Percentiles rank a stretch among this genome's conserved stretches.
These are phyloP conservation scores for Erannis defoliaria DNA, from an alignment of 2,888 invertebrate species.

Conservation along the genomic window DNA sequence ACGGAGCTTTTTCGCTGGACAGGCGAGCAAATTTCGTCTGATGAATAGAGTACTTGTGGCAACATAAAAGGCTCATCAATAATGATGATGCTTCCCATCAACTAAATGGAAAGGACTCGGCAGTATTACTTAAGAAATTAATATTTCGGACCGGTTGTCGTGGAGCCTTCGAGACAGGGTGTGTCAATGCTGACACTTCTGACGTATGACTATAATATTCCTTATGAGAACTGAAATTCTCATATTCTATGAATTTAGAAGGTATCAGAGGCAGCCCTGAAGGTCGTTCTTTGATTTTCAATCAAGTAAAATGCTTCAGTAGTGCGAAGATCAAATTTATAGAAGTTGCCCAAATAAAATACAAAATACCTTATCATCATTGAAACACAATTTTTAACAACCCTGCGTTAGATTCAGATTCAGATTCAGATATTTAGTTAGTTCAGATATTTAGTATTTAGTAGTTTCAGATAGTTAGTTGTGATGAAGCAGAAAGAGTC, in stretches of 20 bases:
- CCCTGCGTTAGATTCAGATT: too few relatives aligned
- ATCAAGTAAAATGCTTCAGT: too few relatives aligned
- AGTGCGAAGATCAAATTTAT: too few relatives aligned
- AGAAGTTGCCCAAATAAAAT: too few relatives aligned
- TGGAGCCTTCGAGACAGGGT: slow-evolving; percentile 42
- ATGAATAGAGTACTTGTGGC: slow-evolving; percentile 55
- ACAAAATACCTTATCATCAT: too few relatives aligned
- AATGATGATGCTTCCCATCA: slow-evolving; percentile 67
- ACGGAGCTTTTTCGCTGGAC: slow-evolving; percentile 50
- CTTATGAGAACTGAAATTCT: slow-evolving; percentile 18
- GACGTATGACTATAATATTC: slow-evolving; percentile 46
- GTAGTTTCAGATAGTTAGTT: too few relatives aligned
- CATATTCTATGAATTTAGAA: background rate
- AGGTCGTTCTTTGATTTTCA: background rate
- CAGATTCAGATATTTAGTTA: too few relatives aligned
- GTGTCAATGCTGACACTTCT: slow-evolving; percentile 49
- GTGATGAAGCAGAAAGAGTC: too few relatives aligned
- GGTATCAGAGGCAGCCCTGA: background rate
- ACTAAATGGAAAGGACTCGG: slow-evolving; percentile 66
- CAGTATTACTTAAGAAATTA: slow-evolving; percentile 73
- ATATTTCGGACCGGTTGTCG: slow-evolving; percentile 62
- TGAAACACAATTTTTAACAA: too few relatives aligned
- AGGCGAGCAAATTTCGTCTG: slow-evolving; percentile 55
- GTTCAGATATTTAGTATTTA: too few relatives aligned
- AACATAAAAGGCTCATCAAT: slow-evolving; percentile 66